Base-by-base conservation (phyloP, 2,797 vertebrate genomes). In the Eptatretus atami region DNA sequence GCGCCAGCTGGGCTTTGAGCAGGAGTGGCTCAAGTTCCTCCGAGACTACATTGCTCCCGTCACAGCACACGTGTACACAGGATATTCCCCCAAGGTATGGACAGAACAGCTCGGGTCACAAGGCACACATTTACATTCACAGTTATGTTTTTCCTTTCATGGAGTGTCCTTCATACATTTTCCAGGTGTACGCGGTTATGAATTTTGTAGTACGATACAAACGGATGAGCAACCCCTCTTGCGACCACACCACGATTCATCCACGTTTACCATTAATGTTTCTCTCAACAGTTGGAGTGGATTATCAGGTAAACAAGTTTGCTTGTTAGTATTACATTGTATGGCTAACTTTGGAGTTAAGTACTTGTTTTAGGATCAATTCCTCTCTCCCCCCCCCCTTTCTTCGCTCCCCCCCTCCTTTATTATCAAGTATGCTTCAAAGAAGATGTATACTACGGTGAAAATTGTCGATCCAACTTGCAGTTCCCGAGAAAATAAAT, bases 171-270 rank as follows among this genome's bases (percentile, higher is more conserved):
- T 13, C 12, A 1, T 0, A 14, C 10, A n/a, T 8, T 19, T 52
- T 15, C 1, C 70, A 87, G 84, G 77, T 78, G 1, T 76, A 80
- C 52, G 82, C 84, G 0, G 74, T 83, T 53, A 83, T 87, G 81
- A 87, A 87, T 72, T 87, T 87, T 1, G 80, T 87, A 69, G 84
- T 87, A 11, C 80, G 84, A 1, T 87, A 86, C 70, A 78, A 80
- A 15, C 84, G 0, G 81, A 86, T 0, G 82, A 86, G 66, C 84
- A 87, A 67, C 82, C 84, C 0, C 77, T 71, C 0, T 77, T 87
- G 3, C 74, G 80, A 3, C 83, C 84, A 0, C 84, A 87, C 66
- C 84, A 86, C 2, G 84, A 87, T 71, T 82, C 84, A 0, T 84
- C 83, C 65, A 87, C 84, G 4, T 87, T 84, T 73, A 86, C 84